Conservation (phyloP, 2,797 vertebrate genomes). For the Monodelphis domestica region DNA sequence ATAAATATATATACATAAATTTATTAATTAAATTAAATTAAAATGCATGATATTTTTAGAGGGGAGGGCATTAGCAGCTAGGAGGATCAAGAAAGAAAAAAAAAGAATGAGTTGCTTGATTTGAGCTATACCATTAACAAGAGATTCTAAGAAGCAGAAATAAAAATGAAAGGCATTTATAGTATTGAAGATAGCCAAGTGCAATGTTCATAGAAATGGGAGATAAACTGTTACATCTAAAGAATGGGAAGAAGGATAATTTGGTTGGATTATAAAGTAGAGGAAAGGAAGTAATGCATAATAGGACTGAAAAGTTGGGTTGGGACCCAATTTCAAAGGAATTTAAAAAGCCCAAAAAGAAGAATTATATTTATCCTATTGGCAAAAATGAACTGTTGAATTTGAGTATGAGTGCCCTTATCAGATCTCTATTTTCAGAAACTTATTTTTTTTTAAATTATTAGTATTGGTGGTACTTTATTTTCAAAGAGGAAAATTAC, state of each 20-base stretch:
- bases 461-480: too few species aligned
- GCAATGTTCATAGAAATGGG: not conserved
- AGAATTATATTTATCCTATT: not conserved
- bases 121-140: not conserved
- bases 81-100: not conserved
- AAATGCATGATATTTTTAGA: not conserved
- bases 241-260: not conserved
- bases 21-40: not conserved
- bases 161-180: not conserved
- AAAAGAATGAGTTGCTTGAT: not conserved
- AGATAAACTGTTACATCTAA: not conserved
- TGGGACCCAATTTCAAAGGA: not conserved
- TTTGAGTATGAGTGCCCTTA: not conserved
- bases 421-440: not conserved
- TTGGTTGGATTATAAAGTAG: not conserved
- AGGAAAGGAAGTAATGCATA: not conserved
- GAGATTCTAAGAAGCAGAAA: not conserved
- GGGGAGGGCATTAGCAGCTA: not conserved
- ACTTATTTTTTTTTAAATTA: too few species aligned
- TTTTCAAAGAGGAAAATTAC: too few species aligned
- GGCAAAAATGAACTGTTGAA: not conserved
- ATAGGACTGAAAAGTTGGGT: not conserved
- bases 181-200: not conserved
- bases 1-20: not conserved
- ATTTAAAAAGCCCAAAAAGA: not conserved